Percentiles rank a stretch among this genome's conserved stretches.
phyloP scores from a whole-genome alignment of 2,113 vertebrate genomes.

The Triplophysa tibetana region DNA sequence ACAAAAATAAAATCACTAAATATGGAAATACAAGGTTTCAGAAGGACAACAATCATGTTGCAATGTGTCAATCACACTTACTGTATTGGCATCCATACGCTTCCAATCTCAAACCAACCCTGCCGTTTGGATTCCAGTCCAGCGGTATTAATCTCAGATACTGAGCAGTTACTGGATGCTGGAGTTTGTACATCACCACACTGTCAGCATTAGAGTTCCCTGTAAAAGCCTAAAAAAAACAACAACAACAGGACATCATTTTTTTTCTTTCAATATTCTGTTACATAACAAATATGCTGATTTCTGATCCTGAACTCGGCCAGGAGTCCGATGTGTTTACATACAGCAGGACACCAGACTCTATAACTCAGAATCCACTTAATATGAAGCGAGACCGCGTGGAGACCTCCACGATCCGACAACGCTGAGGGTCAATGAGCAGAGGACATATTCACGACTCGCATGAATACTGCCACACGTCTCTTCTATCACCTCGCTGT shows the following conservation, averaged over 20 bases:
- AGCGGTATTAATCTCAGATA: slow-evolving; percentile 82
- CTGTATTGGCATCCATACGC: slow-evolving; percentile 83
- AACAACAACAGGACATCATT: not conserved
- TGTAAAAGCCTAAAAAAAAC: slow-evolving; percentile 70
- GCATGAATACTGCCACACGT: slow-evolving; percentile 9
- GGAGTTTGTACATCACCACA: slow-evolving; percentile 80
- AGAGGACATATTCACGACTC: slow-evolving; percentile 35
- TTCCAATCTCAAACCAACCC: slow-evolving; percentile 84
- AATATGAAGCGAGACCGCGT: not conserved
- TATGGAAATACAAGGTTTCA: too few species aligned
- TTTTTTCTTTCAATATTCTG: not conserved
- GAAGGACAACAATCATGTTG: not conserved
- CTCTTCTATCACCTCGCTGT: slow-evolving; percentile 45
- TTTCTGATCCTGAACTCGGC: not conserved
- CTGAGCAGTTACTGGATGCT: slow-evolving; percentile 80
- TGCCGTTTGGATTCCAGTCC: slow-evolving; percentile 82
- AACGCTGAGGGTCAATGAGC: slow-evolving; percentile 33
- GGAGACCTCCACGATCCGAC: not conserved
- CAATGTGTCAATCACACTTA: slow-evolving; percentile 67
- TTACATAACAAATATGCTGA: not conserved
- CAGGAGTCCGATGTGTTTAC: not conserved
- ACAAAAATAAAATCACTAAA: too few species aligned
- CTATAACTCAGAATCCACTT: not conserved
- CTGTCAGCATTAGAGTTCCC: slow-evolving; percentile 87
- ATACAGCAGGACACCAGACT: not conserved